A percentile compares a stretch with the other conserved stretches of the same genome.
phyloP scores from a whole-genome alignment of 2,797 vertebrate species.

The Synaphobranchus kaupii region DNA sequence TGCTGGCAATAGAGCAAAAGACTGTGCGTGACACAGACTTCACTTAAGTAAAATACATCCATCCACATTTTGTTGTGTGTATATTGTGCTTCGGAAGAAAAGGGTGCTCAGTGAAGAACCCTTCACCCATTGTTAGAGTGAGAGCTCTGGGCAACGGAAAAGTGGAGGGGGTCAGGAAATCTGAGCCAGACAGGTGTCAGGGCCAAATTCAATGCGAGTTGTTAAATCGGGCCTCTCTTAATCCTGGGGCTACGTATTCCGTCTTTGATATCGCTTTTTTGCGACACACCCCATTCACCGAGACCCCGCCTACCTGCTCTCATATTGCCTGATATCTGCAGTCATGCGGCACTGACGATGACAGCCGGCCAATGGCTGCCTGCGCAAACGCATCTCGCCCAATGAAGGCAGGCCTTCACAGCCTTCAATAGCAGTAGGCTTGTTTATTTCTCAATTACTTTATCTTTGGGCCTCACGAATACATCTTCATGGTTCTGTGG shows the following conservation, averaged over 20 bases:
- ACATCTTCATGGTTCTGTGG: no score
- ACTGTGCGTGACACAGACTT: not conserved
- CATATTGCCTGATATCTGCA: not conserved
- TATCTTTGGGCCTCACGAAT: not conserved
- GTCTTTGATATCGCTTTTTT: slow-evolving; percentile 19
- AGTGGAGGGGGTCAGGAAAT: slow-evolving; percentile 7
- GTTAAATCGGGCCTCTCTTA: not conserved
- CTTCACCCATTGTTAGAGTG: not conserved
- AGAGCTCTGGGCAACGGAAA: slow-evolving; percentile 16
- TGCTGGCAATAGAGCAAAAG: not conserved
- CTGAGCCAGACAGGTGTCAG: slow-evolving; percentile 5
- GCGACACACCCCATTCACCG: not conserved
- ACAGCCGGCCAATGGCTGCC: not conserved
- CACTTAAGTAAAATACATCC: slow-evolving; percentile 15
- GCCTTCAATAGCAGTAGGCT: not conserved
- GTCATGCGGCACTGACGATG: not conserved
- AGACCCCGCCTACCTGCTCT: not conserved
- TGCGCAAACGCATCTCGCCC: not conserved
- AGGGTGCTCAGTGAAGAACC: not conserved
- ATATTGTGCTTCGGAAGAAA: not conserved
- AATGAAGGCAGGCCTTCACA: not conserved
- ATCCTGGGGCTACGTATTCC: slow-evolving; percentile 31
- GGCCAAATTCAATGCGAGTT: slow-evolving; percentile 17
- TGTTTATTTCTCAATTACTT: not conserved
- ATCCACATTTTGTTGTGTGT: slow-evolving; percentile 2